phyloP scores from a whole-genome alignment of 2,113 vertebrate species.

The Empidonax alnorum region DNA sequence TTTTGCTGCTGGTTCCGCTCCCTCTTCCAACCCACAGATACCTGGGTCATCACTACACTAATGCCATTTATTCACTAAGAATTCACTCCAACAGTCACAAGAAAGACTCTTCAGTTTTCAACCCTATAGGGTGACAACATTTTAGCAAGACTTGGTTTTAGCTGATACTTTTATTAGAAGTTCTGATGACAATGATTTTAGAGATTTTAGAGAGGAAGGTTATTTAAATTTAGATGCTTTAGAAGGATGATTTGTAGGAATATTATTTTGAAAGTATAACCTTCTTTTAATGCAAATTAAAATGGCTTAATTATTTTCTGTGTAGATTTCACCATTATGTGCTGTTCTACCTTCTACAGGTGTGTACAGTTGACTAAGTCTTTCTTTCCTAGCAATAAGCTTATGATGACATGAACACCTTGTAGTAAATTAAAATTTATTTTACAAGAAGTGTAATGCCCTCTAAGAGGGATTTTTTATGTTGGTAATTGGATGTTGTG shows the following conservation, averaged over 20 bases:
- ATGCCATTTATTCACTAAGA: neutral
- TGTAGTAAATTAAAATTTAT: neutral
- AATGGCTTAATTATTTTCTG: neutral
- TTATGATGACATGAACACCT: neutral
- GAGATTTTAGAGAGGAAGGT: neutral
- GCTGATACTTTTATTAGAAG: neutral
- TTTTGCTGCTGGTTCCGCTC: neutral
- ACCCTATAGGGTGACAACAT: neutral
- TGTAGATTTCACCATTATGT: neutral
- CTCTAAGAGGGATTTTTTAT: neutral
- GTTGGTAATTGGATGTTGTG: neutral
- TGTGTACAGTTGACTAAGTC: neutral
- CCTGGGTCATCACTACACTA: neutral
- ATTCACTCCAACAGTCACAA: neutral
- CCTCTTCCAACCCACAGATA: neutral
- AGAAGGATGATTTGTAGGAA: neutral
- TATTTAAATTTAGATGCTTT: neutral
- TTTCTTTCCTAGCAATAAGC: neutral
- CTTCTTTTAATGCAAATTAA: neutral
- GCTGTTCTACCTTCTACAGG: neutral
- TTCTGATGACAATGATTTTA: neutral
- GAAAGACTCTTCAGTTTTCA: neutral
- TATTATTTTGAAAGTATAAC: neutral
- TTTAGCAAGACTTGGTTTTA: neutral
- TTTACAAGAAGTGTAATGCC: neutral